phyloP scores from a whole-genome alignment of 2,113 vertebrate genomes.

The Pipa parva region DNA sequence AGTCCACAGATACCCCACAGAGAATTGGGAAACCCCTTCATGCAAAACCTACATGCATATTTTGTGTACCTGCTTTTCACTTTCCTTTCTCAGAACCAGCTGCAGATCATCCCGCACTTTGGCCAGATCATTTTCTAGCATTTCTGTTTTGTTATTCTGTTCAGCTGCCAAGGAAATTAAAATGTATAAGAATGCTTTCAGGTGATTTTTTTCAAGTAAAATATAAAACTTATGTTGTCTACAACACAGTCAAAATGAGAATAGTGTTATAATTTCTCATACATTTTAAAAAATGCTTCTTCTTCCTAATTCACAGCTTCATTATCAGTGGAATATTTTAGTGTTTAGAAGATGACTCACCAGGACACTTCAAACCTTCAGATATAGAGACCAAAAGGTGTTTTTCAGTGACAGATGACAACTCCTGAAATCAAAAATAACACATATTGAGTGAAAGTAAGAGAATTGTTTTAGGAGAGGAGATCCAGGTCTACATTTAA shows the following conservation, averaged over 20 bases:
- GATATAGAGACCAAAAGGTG: not conserved
- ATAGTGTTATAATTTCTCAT: not conserved
- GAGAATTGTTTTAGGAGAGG: too few relatives aligned
- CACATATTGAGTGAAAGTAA: too few relatives aligned
- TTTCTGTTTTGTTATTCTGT: conserved; percentile 38
- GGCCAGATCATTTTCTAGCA: conserved; percentile 65
- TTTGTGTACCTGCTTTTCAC: conserved; percentile 69
- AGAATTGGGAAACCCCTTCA: too few relatives aligned
- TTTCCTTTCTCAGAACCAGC: conserved; percentile 72
- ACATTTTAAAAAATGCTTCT: not conserved
- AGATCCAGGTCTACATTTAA: too few relatives aligned
- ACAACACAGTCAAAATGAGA: not conserved
- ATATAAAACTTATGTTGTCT: not conserved
- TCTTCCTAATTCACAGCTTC: too few relatives aligned
- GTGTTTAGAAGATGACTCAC: not conserved
- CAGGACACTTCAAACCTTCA: not conserved
- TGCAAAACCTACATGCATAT: not conserved
- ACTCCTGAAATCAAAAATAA: conserved; percentile 54
- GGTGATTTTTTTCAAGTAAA: too few relatives aligned
- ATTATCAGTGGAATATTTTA: too few relatives aligned
- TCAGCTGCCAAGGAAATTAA: not conserved
- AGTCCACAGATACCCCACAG: not conserved
- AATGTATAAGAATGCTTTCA: too few relatives aligned
- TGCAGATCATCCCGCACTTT: conserved; percentile 74
- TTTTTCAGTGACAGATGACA: conserved; percentile 37